phyloP scores from a whole-genome alignment of 1,140 invertebrate species.

The Leptinotarsa texana region DNA sequence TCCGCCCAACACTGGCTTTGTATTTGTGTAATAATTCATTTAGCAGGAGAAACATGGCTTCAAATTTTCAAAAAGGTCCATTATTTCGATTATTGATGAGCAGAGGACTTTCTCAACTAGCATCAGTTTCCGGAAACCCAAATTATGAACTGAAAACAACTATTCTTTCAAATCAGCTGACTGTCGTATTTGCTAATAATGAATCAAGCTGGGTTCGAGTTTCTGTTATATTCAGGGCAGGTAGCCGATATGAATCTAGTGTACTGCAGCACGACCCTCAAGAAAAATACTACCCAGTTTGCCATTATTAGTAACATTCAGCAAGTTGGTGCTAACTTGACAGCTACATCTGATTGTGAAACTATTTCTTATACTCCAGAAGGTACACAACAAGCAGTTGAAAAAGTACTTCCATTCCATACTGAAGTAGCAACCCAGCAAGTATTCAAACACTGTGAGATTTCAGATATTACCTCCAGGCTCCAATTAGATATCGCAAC shows the following conservation, averaged over 20 bases:
- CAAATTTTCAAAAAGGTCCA: conserved; percentile 45
- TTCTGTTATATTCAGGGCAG: conserved; percentile 82
- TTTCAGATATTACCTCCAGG: conserved; percentile 68
- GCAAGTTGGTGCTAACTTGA: conserved; percentile 77
- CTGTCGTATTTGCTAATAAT: conserved; percentile 77
- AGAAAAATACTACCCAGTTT: conserved; percentile 71
- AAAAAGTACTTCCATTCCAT: conserved; percentile 69
- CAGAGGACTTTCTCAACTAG: conserved; percentile 60
- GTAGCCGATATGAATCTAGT: conserved; percentile 80
- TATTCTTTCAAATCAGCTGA: conserved; percentile 69
- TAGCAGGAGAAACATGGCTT: conserved; percentile 41
- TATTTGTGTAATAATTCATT: no score
- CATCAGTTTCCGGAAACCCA: conserved; percentile 56
- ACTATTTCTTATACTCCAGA: conserved; percentile 80
- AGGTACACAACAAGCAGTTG: conserved; percentile 65
- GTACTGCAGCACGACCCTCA: conserved; percentile 73
- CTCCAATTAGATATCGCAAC: conserved; percentile 62
- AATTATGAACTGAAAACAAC: conserved; percentile 56
- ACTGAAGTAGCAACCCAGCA: conserved; percentile 74
- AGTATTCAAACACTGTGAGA: conserved; percentile 87
- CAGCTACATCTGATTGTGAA: conserved; percentile 75
- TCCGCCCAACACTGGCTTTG: no score
- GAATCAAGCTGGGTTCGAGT: conserved; percentile 75
- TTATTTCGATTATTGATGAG: conserved; percentile 46
- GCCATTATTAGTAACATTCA: conserved; percentile 79